A percentile compares a stretch with the other conserved stretches of the same genome.
Conservation (phyloP, 2,888 invertebrate species). For the Bombylius discolor region DNA sequence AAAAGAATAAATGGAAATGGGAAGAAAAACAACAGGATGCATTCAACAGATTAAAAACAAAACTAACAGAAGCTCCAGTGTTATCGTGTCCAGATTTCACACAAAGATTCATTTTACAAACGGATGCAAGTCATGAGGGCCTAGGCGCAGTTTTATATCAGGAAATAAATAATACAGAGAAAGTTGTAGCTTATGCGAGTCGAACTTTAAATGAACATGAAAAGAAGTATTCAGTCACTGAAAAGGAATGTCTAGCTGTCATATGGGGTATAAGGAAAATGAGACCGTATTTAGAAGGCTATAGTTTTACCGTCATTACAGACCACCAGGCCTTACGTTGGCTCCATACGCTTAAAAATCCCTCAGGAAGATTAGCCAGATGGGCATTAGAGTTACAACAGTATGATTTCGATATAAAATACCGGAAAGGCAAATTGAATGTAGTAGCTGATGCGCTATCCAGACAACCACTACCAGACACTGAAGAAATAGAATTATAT, state of each 20-base stretch:
- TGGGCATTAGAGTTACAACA: neutral
- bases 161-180: constrained; percentile 6
- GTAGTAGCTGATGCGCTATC: neutral
- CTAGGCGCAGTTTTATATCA: no score
- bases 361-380: neutral
- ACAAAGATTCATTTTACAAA: neutral
- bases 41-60: neutral
- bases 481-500: no score
- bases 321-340: neutral
- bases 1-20: constrained; percentile 1
- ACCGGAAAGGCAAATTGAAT: neutral
- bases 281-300: neutral
- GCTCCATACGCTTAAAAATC: neutral
- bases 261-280: neutral
- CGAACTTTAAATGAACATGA: neutral
- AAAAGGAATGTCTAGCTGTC: neutral
- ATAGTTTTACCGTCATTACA: neutral
- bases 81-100: constrained; percentile 1
- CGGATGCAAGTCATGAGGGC: no score
- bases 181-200: constrained; percentile 11
- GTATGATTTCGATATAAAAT: neutral
- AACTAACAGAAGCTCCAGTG: neutral
- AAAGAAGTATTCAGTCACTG: neutral
- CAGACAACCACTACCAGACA: no score
- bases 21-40: neutral